Evolutionary conservation across 2,113 vertebrate species (phyloP).

Genomic region (Hypanus sabinus): DNA sequence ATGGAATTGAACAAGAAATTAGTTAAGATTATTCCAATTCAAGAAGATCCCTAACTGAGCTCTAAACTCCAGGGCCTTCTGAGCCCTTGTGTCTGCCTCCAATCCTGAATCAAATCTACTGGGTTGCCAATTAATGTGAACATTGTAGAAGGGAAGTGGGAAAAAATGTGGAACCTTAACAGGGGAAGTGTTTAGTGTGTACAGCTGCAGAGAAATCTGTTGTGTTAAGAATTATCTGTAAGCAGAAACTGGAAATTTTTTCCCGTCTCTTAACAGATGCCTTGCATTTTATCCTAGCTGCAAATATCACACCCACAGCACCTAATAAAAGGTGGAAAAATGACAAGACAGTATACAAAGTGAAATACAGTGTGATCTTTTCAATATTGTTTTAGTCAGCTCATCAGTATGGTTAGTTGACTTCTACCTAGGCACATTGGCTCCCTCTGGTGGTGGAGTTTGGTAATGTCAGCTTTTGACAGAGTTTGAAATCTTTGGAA

Average conservation of each 20-base stretch:
- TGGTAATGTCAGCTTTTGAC: neutral
- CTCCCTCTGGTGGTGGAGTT: neutral
- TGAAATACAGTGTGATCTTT: neutral
- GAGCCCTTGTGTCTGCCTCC: neutral
- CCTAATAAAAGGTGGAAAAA: neutral
- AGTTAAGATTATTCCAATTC: neutral
- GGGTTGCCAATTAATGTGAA: neutral
- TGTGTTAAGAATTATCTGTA: neutral
- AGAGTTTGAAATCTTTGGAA: too few species aligned
- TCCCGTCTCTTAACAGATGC: neutral
- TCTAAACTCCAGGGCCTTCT: neutral
- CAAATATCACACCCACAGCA: neutral
- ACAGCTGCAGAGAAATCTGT: constrained; percentile 3
- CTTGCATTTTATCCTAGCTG: neutral
- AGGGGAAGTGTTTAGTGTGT: neutral
- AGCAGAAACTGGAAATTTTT: neutral
- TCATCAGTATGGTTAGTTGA: neutral
- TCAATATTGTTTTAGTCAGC: neutral
- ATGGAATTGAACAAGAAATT: neutral
- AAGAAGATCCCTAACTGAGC: neutral
- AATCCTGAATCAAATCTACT: neutral
- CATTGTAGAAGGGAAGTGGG: neutral
- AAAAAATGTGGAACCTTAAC: neutral
- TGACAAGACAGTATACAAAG: neutral
- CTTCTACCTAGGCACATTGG: neutral